A percentile compares a stretch with the other conserved stretches of the same genome.
These are phyloP conservation scores for Phaonia tiefii DNA, from an alignment of 2,888 invertebrate genomes.

Conservation along the genomic window DNA sequence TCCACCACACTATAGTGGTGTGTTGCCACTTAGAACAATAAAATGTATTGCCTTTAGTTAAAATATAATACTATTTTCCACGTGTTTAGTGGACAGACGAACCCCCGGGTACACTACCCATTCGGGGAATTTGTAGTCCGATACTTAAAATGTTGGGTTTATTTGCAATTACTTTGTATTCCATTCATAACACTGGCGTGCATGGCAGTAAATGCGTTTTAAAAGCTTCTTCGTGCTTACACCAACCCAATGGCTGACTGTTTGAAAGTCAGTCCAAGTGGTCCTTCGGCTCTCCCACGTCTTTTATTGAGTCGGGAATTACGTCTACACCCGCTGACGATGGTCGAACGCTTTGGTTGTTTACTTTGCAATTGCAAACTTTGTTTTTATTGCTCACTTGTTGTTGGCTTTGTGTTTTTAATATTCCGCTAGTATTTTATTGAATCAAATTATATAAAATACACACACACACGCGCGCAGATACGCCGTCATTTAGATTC, in stretches of 20 bases:
- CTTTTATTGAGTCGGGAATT: no score
- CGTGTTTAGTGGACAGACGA: not conserved
- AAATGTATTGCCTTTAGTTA: no score
- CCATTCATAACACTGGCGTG: no score
- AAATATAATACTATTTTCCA: no score
- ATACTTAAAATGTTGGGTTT: conserved; percentile 13
- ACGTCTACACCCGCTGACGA: no score
- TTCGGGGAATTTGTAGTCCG: not conserved
- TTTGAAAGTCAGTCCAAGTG: not conserved
- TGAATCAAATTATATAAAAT: conserved; percentile 21
- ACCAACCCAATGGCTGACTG: not conserved
- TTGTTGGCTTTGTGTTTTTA: conserved; percentile 16
- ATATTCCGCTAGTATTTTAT: conserved; percentile 36
- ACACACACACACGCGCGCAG: conserved; percentile 25
- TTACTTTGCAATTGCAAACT: no score
- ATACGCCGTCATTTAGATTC: not conserved
- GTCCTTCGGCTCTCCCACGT: no score
- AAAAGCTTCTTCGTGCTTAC: not conserved
- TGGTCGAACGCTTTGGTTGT: no score
- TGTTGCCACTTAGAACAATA: no score
- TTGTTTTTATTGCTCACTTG: not conserved
- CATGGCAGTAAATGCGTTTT: conserved; percentile 27
- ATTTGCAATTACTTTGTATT: conserved; percentile 16
- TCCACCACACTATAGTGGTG: no score
- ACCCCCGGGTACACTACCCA: not conserved